Percentiles rank a stretch among this genome's conserved stretches.
Conservation (phyloP, 2,113 vertebrate genomes). For the Cochlearius cochlearius region DNA sequence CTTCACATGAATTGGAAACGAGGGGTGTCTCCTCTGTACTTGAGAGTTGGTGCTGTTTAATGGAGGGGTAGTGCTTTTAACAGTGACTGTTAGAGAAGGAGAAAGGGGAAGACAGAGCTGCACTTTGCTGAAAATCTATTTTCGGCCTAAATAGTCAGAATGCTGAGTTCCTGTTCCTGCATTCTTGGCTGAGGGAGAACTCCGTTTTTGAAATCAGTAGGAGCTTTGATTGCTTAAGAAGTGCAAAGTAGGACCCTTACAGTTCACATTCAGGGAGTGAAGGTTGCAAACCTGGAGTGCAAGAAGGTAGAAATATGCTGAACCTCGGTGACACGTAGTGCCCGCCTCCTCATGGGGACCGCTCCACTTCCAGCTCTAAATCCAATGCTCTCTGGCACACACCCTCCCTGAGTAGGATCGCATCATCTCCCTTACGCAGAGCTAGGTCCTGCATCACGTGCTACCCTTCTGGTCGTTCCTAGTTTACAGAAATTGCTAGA, state of each 20-base stretch:
- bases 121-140: neutral
- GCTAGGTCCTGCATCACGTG: accelerated
- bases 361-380: neutral
- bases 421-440: neutral
- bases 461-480: neutral
- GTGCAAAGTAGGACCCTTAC: neutral
- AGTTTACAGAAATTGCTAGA: neutral
- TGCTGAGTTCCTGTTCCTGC: neutral
- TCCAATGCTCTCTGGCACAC: neutral
- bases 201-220: neutral
- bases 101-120: neutral
- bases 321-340: accelerated
- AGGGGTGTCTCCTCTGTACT: accelerated
- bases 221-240: neutral
- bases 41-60: neutral
- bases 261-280: neutral
- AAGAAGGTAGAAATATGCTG: neutral
- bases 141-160: neutral
- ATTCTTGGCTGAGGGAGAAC: neutral
- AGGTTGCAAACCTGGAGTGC: neutral
- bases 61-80: neutral
- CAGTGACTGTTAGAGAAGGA: neutral
- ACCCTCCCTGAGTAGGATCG: neutral
- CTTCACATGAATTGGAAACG: neutral
- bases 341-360: neutral